Base-by-base conservation (phyloP, 2,113 vertebrate genomes). In the Nerophis ophidion region DNA sequence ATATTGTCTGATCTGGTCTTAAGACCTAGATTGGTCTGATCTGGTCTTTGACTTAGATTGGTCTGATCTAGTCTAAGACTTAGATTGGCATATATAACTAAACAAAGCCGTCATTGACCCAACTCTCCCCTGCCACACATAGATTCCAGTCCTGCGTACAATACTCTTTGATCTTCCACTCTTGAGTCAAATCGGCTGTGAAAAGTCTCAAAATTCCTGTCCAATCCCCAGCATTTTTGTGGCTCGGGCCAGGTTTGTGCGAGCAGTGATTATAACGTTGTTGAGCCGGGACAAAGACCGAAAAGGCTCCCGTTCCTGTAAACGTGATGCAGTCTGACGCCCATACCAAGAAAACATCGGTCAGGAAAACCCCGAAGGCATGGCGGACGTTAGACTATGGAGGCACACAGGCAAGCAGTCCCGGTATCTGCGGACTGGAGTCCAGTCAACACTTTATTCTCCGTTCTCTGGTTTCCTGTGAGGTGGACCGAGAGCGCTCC, bases 261-360 rank as follows among this genome's bases (percentile, higher is more conserved):
- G 74, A 85, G 76, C 75, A 72, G 80, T 79, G 80, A 85, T 87
- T 83, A 72, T 71, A 65, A 67, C 74, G 68, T 80, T 78, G 40
- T 78, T 62, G 14, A 49, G 68, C 61, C 70, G 71, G 81, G 77
- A 68, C 50, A 71, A 61, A 38, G 38, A 61, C 3, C 0, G 51
- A 69, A 48, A 50, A 58, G 12, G 7, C 5, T 47, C 34, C 51
- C 12, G 19, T 63, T 47, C 63, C 13, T 19, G 40, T 38, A 0
- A 46, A 50, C 17, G 55, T 10, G 19, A 48, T 13, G 46, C 26
- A 51, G 19, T 5, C 47, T 65, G 14, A 63, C 47, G 8, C 36
- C 51, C 36, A 65, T 65, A 61, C 42, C 46, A 36, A 56, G 17
- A 8, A 66, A 69, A 33, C 52, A 2, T 65, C 67, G 48, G 72